Base-by-base conservation (phyloP, 2,113 vertebrate genomes). In the Petromus typicus region DNA sequence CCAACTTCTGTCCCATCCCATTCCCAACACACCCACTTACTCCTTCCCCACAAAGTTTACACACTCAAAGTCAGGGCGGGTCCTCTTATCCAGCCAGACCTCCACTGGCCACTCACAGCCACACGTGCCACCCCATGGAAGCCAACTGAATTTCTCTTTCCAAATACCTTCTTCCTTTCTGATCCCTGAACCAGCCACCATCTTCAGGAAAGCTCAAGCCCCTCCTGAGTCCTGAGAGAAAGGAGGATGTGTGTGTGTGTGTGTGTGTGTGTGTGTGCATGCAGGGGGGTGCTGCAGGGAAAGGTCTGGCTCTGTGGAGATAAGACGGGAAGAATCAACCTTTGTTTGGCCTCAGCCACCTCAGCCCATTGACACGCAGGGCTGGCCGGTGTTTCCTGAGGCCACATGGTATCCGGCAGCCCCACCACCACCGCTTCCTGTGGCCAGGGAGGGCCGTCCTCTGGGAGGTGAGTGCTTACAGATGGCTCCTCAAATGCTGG, bases 371-470 rank as follows among this genome's bases (percentile, higher is more conserved):
- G 98, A 94, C 90, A 93, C 92, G 89, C 71, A 57, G 69, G 88
- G 89, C 71, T 59, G 69, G 88, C 92, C 14, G 96, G 96, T 86
- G 80, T 96, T 98, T 98, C 98, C 98, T 97, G 87, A 96, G 95
- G 95, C 89, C 94, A 64, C 75, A 43, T 1, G n/a, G 57, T 2
- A 88, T 97, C 96, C 45, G 17, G 87, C 93, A 81, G 91, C 9
- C 75, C 27, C 4, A 80, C 90, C 78, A 82, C 78, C 93, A n/a
- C n/a, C 48, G 10, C 82, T 98, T 98, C 97, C 95, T 96, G 48
- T 61, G 9, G 0, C 5, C 96, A 17, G 34, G 75, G 86, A 51
- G 61, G 48, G 76, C 12, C 32, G 96, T 73, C 51, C 1, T 57
- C 37, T 43, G 5, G 10, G 20, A 30, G 83, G 18, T 0, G 7